Evolutionary conservation across 2,113 vertebrate species (phyloP), one percentile per base, ranked within the genome.

Genomic region (Brachyistius frenatus): DNA sequence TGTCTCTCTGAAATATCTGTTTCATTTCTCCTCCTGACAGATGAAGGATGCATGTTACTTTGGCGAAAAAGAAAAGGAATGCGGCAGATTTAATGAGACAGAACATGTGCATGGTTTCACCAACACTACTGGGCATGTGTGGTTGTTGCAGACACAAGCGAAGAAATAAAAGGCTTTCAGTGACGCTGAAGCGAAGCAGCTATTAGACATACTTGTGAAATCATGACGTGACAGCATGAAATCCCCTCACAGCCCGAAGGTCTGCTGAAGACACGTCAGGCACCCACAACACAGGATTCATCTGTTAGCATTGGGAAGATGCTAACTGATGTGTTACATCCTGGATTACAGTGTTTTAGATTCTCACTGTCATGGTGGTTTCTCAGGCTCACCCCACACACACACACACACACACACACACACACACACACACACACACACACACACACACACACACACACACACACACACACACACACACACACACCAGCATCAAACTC

Each of bases 1-100:
- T 52, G 61, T 66, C 37, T 46, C 61, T 65, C 66, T 68, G 56
- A 86, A 83, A 83, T 80, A 76, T 83, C 56, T 31, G 8, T 87
- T 63, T 82, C 56, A 76, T 77, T 83, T 80, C 77, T 78, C 72
- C 67, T 10, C 54, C 68, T 82, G 78, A 89, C 78, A 67, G 72
- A 81, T 60, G 65, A 88, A 65, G 60, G 82, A 86, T 78, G 74
- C 73, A 33, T 56, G 73, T 80, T 80, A 37, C 44, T 78, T 63
- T 66, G 57, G 71, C 32, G 23, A 23, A 50, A 55, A 44, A 68
- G 32, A 61, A 44, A 37, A 41, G 13, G 15, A 64, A 72, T 47
- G 39, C 23, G 16, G 57, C 65, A 53, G 55, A 72, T 81, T 64
- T 82, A 89, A 82, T 73, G 65, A 87, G 80, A 69, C 78, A 55